Evolutionary conservation across 2,113 vertebrate genomes (phyloP).

Genomic region (Pelecanus crispus): DNA sequence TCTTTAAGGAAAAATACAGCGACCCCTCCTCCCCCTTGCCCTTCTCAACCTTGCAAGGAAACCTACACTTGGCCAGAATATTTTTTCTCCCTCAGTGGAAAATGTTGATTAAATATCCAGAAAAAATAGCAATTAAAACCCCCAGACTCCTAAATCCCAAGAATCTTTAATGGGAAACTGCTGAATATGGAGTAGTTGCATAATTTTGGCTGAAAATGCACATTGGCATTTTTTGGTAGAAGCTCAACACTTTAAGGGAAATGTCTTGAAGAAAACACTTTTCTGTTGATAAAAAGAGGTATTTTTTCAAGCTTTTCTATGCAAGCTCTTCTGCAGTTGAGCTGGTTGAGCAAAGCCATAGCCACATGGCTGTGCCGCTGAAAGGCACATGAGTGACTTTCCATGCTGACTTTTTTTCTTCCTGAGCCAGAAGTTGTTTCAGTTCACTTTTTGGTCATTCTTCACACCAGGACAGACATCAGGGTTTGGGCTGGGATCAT

Average conservation of each 20-base stretch:
- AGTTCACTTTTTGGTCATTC: background rate
- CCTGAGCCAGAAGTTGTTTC: background rate
- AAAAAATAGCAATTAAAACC: background rate
- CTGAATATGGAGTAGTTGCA: background rate
- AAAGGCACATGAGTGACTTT: background rate
- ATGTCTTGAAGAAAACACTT: background rate
- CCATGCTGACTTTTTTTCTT: background rate
- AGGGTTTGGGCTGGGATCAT: background rate
- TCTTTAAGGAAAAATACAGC: slow-evolving; percentile 52
- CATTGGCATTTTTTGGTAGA: background rate
- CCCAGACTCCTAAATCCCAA: background rate
- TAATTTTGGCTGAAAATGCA: background rate
- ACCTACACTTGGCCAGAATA: background rate
- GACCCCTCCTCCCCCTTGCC: background rate
- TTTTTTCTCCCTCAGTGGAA: background rate
- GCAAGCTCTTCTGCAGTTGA: background rate
- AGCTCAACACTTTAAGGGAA: background rate
- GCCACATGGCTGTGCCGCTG: background rate
- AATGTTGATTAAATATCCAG: slow-evolving; percentile 17
- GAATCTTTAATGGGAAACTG: background rate
- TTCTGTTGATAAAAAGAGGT: background rate
- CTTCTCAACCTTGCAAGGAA: slow-evolving; percentile 38
- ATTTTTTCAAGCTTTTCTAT: background rate
- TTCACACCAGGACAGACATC: background rate
- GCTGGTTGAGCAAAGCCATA: background rate